phyloP scores from a whole-genome alignment of 1,140 invertebrate species.

The Brachystomella parvula region DNA sequence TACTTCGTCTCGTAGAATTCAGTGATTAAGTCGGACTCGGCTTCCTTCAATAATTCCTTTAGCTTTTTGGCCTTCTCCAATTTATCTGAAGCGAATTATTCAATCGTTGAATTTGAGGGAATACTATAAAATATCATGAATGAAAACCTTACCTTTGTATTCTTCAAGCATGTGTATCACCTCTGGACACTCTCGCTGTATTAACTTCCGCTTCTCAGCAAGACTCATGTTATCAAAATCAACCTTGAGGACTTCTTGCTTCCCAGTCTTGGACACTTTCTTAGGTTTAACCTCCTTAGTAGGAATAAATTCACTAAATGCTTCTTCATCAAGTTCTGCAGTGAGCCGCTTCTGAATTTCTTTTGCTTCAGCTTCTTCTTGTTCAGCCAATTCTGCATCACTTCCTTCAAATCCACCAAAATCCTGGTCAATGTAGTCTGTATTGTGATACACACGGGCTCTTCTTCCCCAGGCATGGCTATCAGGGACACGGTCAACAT shows the following conservation, averaged over 20 bases:
- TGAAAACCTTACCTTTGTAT: conserved; percentile 57
- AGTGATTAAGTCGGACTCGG: conserved; percentile 51
- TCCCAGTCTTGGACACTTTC: conserved; percentile 38
- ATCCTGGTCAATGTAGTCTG: conserved; percentile 80
- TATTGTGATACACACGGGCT: conserved; percentile 67
- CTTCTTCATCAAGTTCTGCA: conserved; percentile 68
- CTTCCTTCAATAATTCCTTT: conserved; percentile 55
- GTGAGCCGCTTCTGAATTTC: conserved; percentile 68
- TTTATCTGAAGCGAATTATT: conserved; percentile 43
- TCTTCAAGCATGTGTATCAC: conserved; percentile 65
- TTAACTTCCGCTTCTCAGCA: conserved; percentile 62
- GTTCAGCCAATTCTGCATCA: conserved; percentile 61
- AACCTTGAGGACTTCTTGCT: conserved; percentile 54
- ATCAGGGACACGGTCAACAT: conserved; percentile 63
- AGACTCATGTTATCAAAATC: conserved; percentile 66
- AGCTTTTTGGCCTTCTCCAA: conserved; percentile 55
- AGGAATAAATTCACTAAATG: conserved; percentile 64
- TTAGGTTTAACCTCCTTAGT: conserved; percentile 27
- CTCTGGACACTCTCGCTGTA: conserved; percentile 77
- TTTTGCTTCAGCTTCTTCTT: conserved; percentile 77
- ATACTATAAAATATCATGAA: conserved; percentile 18
- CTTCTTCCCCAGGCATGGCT: conserved; percentile 77
- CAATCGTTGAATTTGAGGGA: neutral
- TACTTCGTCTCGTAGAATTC: conserved; percentile 63
- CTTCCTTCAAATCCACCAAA: conserved; percentile 64